Evolutionary conservation across 1,140 invertebrate genomes (phyloP).

Genomic region (Drosophila seguyi): DNA sequence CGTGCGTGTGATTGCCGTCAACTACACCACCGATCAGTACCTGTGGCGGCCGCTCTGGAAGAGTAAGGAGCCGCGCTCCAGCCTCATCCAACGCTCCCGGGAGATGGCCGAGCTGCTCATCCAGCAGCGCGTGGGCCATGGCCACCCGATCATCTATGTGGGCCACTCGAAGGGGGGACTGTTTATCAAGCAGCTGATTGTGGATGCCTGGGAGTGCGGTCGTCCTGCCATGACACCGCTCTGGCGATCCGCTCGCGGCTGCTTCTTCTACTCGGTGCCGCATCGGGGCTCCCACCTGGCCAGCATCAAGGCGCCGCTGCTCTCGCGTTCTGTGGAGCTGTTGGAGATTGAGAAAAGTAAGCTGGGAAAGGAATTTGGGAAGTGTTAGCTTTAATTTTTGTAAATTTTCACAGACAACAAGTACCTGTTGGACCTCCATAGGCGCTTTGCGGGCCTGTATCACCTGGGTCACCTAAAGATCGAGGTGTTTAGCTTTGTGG

Average conservation of each 20-base stretch:
- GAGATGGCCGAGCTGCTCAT: slow-evolving; percentile 89
- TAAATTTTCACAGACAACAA: slow-evolving; percentile 87
- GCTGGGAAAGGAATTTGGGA: slow-evolving; percentile 15
- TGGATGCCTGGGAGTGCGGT: slow-evolving; percentile 86
- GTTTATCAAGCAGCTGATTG: slow-evolving; percentile 90
- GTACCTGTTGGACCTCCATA: slow-evolving; percentile 87
- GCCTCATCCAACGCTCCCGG: slow-evolving; percentile 87
- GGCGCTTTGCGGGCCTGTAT: slow-evolving; percentile 86
- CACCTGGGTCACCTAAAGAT: slow-evolving; percentile 85
- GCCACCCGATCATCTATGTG: slow-evolving; percentile 89
- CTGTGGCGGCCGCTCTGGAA: slow-evolving; percentile 90
- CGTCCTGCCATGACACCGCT: slow-evolving; percentile 80
- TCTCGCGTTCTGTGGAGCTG: slow-evolving; percentile 88
- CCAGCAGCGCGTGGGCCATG: slow-evolving; percentile 87
- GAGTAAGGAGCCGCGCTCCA: slow-evolving; percentile 87
- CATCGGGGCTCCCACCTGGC: slow-evolving; percentile 90
- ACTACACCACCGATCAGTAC: slow-evolving; percentile 90
- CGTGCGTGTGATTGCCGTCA: slow-evolving; percentile 89
- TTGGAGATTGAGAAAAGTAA: slow-evolving; percentile 87
- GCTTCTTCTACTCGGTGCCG: slow-evolving; percentile 91
- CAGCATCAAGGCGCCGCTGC: slow-evolving; percentile 88
- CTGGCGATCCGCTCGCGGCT: slow-evolving; percentile 87
- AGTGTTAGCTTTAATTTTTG: not conserved
- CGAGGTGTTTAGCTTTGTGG: slow-evolving; percentile 89
- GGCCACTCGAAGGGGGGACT: slow-evolving; percentile 90